Percentiles rank a stretch among this genome's conserved stretches.
phyloP scores from a whole-genome alignment of 2,113 vertebrate genomes.

The Sceloporus undulatus region DNA sequence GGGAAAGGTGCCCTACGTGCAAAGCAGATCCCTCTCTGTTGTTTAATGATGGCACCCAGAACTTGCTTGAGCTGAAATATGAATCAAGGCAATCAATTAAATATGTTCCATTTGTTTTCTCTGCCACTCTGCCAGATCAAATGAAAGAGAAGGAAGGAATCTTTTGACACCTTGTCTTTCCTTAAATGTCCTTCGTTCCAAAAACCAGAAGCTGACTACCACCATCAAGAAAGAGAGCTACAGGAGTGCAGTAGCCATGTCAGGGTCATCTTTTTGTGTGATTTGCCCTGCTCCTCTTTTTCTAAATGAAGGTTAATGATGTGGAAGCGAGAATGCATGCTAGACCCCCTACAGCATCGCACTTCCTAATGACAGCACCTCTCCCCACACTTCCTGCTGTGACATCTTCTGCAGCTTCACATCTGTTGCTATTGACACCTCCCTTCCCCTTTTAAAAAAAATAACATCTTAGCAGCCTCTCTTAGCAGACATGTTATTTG shows the following conservation, averaged over 20 bases:
- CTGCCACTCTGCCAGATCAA: neutral
- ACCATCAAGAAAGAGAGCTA: neutral
- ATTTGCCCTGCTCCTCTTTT: neutral
- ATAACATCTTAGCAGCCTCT: neutral
- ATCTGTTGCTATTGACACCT: neutral
- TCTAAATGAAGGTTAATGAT: slow-evolving; percentile 25
- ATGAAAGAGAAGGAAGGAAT: neutral
- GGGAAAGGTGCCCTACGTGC: neutral
- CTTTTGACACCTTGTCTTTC: neutral
- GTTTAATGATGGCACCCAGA: neutral
- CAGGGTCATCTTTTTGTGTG: accelerated
- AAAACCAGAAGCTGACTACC: neutral
- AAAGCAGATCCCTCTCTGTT: neutral
- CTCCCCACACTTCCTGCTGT: neutral
- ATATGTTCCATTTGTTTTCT: neutral
- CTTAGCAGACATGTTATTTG: neutral
- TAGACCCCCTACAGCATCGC: neutral
- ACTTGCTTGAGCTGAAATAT: neutral
- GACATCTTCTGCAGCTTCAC: neutral
- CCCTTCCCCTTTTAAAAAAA: neutral
- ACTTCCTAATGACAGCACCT: neutral
- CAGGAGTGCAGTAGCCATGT: neutral
- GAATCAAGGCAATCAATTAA: neutral
- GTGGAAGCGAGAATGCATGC: neutral
- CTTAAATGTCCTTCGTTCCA: neutral